These are phyloP conservation scores for Sphecodes monilicornis DNA, from an alignment of 2,888 invertebrate genomes.

Conservation along the genomic window DNA sequence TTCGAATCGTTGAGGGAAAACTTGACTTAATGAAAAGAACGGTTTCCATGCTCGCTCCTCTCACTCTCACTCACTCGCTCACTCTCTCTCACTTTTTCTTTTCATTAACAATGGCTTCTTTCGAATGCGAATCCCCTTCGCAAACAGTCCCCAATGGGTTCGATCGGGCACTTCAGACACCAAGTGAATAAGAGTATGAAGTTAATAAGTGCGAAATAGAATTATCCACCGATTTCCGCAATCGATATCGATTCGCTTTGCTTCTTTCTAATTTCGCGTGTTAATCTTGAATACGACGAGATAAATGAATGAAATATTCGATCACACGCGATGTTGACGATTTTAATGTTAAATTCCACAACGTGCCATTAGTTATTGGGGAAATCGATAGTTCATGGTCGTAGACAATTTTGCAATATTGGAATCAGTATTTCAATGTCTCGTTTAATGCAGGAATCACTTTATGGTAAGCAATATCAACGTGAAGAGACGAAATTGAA, in stretches of 20 bases:
- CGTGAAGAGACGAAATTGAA: too few species aligned
- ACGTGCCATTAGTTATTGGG: not conserved
- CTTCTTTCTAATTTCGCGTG: too few species aligned
- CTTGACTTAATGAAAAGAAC: conserved; percentile 35
- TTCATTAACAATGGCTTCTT: conserved; percentile 2
- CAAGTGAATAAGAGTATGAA: not conserved
- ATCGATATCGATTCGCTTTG: not conserved
- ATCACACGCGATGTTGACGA: not conserved
- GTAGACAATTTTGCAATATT: too few species aligned
- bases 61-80: not conserved
- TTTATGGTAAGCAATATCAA: too few species aligned
- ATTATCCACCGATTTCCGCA: not conserved
- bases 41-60: not conserved
- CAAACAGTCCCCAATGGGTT: not conserved
- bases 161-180: not conserved
- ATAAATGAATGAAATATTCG: not conserved
- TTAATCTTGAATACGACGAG: not conserved
- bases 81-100: not conserved
- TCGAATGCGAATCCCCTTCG: not conserved
- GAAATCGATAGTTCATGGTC: not conserved
- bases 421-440: too few species aligned
- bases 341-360: not conserved
- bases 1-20: conserved; percentile 12
- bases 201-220: conserved; percentile 5
- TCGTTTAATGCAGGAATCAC: too few species aligned